phyloP scores from a whole-genome alignment of 64 coral and sea anemone species.

The Trachythela sp. region DNA sequence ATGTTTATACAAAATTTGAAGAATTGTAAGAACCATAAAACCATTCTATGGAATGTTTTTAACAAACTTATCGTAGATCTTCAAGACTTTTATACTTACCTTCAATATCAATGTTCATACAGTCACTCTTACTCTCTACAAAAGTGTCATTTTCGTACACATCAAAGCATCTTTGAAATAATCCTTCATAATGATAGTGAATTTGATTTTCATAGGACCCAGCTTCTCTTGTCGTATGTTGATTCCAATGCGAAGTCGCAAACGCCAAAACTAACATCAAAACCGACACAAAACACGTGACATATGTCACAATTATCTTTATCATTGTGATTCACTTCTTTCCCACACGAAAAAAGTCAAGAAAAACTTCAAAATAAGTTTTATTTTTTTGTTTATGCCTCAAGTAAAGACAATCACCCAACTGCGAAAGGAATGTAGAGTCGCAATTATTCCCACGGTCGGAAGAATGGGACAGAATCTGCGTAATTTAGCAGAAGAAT shows the following conservation, averaged over 20 bases:
- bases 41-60: no score
- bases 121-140: slow-evolving; percentile 31
- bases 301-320: slow-evolving; percentile 61
- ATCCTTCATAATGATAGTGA: slow-evolving; percentile 55
- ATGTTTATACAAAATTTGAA: not conserved
- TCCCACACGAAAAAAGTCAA: not conserved
- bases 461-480: no score
- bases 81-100: slow-evolving; percentile 1
- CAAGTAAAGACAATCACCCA: not conserved
- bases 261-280: slow-evolving; percentile 57
- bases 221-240: slow-evolving; percentile 29
- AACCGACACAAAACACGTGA: slow-evolving; percentile 48
- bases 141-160: slow-evolving; percentile 34
- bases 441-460: no score
- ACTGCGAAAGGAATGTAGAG: not conserved
- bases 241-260: slow-evolving; percentile 56
- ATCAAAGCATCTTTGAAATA: slow-evolving; percentile 58
- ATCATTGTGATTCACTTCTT: slow-evolving; percentile 39
- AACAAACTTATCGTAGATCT: no score
- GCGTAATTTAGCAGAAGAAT: no score
- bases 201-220: slow-evolving; percentile 42
- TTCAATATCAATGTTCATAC: slow-evolving; percentile 28
- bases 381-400: not conserved
- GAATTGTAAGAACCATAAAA: no score
- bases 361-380: not conserved